These are phyloP conservation scores for Mustela nigripes DNA, from an alignment of 2,113 vertebrate genomes.

Conservation along the genomic window DNA sequence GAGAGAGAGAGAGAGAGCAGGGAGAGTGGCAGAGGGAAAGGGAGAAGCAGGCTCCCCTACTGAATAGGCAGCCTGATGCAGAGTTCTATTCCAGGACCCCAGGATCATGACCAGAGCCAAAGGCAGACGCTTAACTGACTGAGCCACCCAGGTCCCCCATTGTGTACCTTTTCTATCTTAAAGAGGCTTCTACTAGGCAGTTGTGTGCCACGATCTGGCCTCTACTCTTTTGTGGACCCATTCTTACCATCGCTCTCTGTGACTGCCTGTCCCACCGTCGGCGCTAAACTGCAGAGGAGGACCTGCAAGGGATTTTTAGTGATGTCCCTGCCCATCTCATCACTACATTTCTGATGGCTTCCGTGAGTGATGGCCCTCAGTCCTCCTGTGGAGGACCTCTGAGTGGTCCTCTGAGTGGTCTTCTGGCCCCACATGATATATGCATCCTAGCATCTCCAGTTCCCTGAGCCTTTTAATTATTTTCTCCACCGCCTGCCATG, in stretches of 20 bases:
- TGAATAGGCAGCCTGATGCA: too few relatives aligned
- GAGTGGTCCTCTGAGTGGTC: background rate
- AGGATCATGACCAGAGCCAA: too few relatives aligned
- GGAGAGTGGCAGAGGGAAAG: too few relatives aligned
- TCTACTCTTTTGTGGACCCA: background rate
- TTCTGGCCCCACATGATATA: background rate
- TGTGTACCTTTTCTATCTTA: background rate
- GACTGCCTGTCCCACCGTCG: background rate
- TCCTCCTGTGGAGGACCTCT: background rate
- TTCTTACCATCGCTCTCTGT: background rate
- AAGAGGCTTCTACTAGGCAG: background rate
- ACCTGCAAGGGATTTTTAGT: background rate
- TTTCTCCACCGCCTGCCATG: constrained; percentile 15
- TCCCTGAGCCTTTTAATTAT: constrained; percentile 15
- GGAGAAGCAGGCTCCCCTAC: too few relatives aligned
- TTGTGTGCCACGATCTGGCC: background rate
- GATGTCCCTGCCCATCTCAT: background rate
- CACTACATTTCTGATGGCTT: background rate
- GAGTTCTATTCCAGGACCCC: too few relatives aligned
- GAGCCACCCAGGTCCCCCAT: too few relatives aligned
- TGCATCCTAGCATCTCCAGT: background rate
- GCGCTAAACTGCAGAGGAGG: background rate
- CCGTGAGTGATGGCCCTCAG: background rate
- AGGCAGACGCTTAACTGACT: too few relatives aligned
- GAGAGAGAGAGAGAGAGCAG: too few relatives aligned